A percentile compares a stretch with the other conserved stretches of the same genome.
These are phyloP conservation scores for Ancistrus triradiatus DNA, from an alignment of 2,113 vertebrate genomes.

Conservation along the genomic window DNA sequence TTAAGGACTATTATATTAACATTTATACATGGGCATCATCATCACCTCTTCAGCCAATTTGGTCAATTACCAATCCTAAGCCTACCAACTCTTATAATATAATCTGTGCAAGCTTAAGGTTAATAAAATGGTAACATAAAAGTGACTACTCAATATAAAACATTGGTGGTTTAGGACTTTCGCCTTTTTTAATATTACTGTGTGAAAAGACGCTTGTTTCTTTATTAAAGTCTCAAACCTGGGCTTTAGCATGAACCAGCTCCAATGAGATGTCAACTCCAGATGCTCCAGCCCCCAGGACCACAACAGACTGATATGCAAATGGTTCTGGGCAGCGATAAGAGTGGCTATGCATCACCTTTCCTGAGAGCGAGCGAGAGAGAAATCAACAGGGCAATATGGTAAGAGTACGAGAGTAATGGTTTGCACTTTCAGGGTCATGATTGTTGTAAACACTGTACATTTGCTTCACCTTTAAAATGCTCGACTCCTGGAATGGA, in stretches of 20 bases:
- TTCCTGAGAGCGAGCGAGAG: constrained; percentile 47
- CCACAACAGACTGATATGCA: constrained; percentile 59
- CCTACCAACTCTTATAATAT: no score
- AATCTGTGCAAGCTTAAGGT: no score
- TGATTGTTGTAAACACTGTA: constrained; percentile 35
- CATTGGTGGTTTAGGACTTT: no score
- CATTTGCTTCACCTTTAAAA: constrained; percentile 67
- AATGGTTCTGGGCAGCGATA: constrained; percentile 69
- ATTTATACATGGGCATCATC: no score
- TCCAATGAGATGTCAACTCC: constrained; percentile 74
- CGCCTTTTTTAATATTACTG: no score
- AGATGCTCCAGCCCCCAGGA: constrained; percentile 73
- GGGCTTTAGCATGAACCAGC: constrained; percentile 54
- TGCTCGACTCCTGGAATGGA: constrained; percentile 65
- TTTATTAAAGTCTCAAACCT: constrained; percentile 43
- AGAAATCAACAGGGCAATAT: constrained; percentile 14
- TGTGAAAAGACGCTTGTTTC: no score
- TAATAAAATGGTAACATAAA: no score
- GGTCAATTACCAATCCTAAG: no score
- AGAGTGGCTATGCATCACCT: constrained; percentile 71
- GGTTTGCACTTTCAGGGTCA: constrained; percentile 33
- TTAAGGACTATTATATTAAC: no score
- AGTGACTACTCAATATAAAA: no score
- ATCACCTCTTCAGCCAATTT: no score
- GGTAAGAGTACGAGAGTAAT: constrained; percentile 24